Conservation (phyloP, 2,888 invertebrate genomes). For the Melitaea athalia region DNA sequence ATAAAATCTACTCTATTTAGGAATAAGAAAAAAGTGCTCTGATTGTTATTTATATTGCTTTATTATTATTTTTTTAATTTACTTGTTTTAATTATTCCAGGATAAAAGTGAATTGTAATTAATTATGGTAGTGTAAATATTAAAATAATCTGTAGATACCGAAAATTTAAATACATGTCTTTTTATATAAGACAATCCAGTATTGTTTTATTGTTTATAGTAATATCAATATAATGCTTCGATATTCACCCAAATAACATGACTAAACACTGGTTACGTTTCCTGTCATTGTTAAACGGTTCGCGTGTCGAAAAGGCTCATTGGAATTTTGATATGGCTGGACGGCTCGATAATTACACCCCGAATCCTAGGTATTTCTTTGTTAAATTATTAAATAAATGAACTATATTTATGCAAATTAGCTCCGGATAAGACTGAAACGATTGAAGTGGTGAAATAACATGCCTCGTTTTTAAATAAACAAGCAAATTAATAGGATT, state of each 20-base stretch:
- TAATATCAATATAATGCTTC: neutral
- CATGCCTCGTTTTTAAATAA: slow-evolving; percentile 32
- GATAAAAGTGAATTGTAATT: too few species aligned
- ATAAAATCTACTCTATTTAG: slow-evolving; percentile 23
- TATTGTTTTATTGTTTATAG: too few species aligned
- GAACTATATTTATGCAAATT: slow-evolving; percentile 40
- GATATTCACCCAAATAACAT: slow-evolving; percentile 13
- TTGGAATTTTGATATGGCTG: slow-evolving; percentile 67
- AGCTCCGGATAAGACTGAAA: slow-evolving; percentile 33
- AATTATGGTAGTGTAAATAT: too few species aligned
- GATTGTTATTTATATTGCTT: slow-evolving; percentile 12
- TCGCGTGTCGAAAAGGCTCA: slow-evolving; percentile 65
- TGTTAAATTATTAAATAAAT: slow-evolving; percentile 43
- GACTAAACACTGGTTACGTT: slow-evolving; percentile 57
- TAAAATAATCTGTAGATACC: too few species aligned
- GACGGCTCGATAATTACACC: slow-evolving; percentile 67
- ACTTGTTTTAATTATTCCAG: too few species aligned
- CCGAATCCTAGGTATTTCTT: slow-evolving; percentile 47
- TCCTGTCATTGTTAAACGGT: slow-evolving; percentile 66
- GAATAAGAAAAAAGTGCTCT: slow-evolving; percentile 11
- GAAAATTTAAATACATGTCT: too few species aligned
- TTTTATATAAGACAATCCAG: too few species aligned
- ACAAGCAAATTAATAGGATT: slow-evolving; percentile 34
- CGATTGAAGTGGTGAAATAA: slow-evolving; percentile 35
- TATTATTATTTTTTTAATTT: slow-evolving; percentile 8